These are phyloP conservation scores for Pogonognathellus flavescens DNA, from an alignment of 1,140 invertebrate genomes.

Conservation along the genomic window DNA sequence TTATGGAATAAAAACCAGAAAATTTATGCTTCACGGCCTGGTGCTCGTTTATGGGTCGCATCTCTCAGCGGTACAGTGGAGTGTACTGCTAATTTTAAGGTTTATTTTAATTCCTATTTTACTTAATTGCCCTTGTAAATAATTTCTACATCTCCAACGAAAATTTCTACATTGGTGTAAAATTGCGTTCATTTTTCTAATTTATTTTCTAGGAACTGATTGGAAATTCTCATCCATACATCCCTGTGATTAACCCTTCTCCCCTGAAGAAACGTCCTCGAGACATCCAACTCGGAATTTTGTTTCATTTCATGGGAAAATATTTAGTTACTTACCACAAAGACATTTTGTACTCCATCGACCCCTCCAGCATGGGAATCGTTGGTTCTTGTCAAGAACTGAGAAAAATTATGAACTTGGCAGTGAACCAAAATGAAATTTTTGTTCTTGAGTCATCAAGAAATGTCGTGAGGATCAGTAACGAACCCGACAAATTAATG, in stretches of 20 bases:
- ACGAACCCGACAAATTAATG: constrained; percentile 66
- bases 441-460: constrained; percentile 81
- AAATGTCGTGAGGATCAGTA: constrained; percentile 78
- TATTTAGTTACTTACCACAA: constrained; percentile 82
- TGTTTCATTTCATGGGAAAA: constrained; percentile 78
- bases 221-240: constrained; percentile 74
- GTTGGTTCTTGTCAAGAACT: constrained; percentile 71
- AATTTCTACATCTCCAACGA: not conserved
- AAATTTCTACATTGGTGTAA: constrained; percentile 9
- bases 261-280: constrained; percentile 69
- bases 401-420: constrained; percentile 73
- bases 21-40: constrained; percentile 83
- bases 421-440: constrained; percentile 82
- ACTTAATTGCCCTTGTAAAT: not conserved
- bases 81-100: constrained; percentile 88
- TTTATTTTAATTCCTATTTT: constrained; percentile 67
- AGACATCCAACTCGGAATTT: constrained; percentile 78
- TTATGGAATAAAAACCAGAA: constrained; percentile 69
- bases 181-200: constrained; percentile 4
- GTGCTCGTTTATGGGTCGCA: constrained; percentile 85
- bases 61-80: constrained; percentile 81
- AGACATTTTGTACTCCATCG: constrained; percentile 80
- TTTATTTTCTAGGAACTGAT: constrained; percentile 28
- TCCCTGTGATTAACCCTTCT: constrained; percentile 78
- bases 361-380: constrained; percentile 75